phyloP scores from a whole-genome alignment of 2,113 vertebrate genomes.

The Struthidea cinerea region DNA sequence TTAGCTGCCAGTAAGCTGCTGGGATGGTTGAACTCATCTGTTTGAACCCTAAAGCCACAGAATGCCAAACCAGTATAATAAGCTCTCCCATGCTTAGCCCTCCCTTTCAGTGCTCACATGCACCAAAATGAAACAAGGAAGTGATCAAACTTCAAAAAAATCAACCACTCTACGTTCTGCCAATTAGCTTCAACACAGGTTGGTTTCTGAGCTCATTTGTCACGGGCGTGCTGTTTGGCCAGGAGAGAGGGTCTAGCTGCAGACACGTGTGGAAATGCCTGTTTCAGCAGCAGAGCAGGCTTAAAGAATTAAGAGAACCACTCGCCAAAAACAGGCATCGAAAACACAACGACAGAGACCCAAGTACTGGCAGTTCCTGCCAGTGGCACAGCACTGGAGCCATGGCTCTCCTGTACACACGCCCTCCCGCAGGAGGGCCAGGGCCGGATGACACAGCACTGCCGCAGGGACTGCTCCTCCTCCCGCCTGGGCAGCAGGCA shows the following conservation, averaged over 20 bases:
- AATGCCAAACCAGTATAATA: background rate
- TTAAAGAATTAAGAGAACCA: background rate
- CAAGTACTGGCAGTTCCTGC: background rate
- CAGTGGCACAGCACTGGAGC: background rate
- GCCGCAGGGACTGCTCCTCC: background rate
- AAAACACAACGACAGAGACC: fast-evolving
- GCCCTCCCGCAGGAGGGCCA: fast-evolving
- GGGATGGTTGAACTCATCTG: background rate
- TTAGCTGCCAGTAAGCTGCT: background rate
- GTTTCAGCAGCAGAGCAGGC: background rate
- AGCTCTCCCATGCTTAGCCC: background rate
- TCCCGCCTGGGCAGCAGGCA: background rate
- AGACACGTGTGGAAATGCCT: background rate
- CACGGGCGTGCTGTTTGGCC: fast-evolving
- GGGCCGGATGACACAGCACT: background rate
- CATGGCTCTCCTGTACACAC: background rate
- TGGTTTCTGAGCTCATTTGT: background rate
- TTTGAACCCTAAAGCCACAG: background rate
- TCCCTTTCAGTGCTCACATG: background rate
- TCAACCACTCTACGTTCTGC: background rate
- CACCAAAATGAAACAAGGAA: background rate
- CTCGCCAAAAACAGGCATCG: background rate
- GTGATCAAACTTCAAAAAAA: background rate
- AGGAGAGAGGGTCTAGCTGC: background rate
- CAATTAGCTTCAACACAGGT: background rate